Evolutionary conservation across 2,113 vertebrate genomes (phyloP).

Genomic region (Sphaerodactylus townsendi): DNA sequence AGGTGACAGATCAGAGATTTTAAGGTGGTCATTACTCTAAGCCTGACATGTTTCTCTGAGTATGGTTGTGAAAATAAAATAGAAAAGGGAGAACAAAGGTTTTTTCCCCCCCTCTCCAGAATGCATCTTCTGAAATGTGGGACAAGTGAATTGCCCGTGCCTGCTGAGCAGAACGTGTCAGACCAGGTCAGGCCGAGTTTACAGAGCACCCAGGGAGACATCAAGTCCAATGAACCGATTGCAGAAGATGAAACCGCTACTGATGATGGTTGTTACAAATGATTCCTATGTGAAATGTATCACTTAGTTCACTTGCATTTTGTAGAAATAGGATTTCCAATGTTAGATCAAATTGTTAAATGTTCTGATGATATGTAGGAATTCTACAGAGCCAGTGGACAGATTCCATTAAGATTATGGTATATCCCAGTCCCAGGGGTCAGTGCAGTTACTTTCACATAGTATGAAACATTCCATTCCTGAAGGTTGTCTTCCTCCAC

Average conservation of each 20-base stretch:
- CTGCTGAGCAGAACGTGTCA: background rate
- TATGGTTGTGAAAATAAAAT: too few species aligned
- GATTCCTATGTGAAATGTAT: too few species aligned
- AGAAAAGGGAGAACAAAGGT: background rate
- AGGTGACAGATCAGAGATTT: background rate
- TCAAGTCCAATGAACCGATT: background rate
- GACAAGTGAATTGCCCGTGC: slow-evolving; percentile 8
- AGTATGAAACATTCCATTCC: background rate
- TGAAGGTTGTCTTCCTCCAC: background rate
- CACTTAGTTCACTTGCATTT: background rate
- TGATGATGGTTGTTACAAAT: too few species aligned
- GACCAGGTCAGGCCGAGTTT: background rate
- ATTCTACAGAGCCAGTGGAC: background rate
- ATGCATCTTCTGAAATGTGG: background rate
- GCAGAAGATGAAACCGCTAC: rapidly evolving
- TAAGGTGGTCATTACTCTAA: too few species aligned
- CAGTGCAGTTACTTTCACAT: background rate
- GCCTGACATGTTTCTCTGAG: too few species aligned
- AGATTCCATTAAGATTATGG: too few species aligned
- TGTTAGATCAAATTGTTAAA: background rate
- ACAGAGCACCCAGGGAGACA: background rate
- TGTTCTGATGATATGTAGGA: background rate
- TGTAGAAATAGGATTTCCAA: background rate
- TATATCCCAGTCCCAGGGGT: too few species aligned
- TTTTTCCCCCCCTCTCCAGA: slow-evolving; percentile 14